Percentiles rank a stretch among this genome's conserved stretches.
Conservation (phyloP, 2,797 vertebrate species). For the Bradypodion pumilum region DNA sequence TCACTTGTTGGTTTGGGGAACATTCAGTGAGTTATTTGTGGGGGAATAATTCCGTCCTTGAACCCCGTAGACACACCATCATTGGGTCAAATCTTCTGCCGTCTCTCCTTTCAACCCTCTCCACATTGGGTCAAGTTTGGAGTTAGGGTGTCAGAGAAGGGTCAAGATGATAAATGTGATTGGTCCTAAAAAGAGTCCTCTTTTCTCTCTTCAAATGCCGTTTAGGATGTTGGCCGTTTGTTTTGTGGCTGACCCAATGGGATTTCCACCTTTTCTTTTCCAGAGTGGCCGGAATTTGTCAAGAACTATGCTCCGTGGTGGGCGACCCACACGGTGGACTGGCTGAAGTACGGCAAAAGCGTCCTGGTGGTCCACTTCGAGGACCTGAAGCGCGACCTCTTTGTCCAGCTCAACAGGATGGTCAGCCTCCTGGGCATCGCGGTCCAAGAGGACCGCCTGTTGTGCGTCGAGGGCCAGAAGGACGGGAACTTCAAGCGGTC, state of each 20-base stretch:
- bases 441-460: constrained; percentile 88
- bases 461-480: constrained; percentile 97
- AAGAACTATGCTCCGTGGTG: constrained; percentile 96
- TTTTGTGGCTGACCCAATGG: fast-evolving
- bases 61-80: too few species aligned
- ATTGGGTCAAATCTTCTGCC: too few species aligned
- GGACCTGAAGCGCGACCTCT: constrained; percentile 89
- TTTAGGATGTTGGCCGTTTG: too few species aligned
- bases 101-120: too few species aligned
- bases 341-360: constrained; percentile 89
- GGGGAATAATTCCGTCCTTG: too few species aligned
- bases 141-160: too few species aligned
- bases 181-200: neutral
- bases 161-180: too few species aligned
- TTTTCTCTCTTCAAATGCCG: neutral
- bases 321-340: constrained; percentile 95
- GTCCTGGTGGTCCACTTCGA: constrained; percentile 95
- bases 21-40: too few species aligned
- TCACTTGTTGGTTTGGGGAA: too few species aligned
- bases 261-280: constrained; percentile 1
- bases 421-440: constrained; percentile 85
- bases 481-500: constrained; percentile 98
- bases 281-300: constrained; percentile 98
- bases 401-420: constrained; percentile 88
- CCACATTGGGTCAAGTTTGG: too few species aligned